Percentiles rank a stretch among this genome's conserved stretches.
These are phyloP conservation scores for Columba guinea DNA, from an alignment of 2,797 vertebrate genomes.

Conservation along the genomic window DNA sequence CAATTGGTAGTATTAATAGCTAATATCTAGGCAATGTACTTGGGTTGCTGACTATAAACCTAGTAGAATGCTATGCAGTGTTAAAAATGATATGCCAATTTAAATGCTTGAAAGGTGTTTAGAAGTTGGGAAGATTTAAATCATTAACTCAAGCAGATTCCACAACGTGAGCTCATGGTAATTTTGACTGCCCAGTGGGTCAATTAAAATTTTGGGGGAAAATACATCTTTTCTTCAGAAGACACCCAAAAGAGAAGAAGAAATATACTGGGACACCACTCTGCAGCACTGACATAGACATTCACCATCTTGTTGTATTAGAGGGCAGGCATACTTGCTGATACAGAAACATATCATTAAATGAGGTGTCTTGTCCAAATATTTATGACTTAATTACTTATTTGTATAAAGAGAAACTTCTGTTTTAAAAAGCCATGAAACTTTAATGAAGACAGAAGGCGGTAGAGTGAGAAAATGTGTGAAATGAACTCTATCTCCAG, in stretches of 20 bases:
- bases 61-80: neutral
- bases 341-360: neutral
- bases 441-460: slow-evolving; percentile 1
- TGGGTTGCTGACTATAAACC: neutral
- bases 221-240: neutral
- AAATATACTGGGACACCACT: neutral
- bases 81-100: neutral
- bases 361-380: neutral
- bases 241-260: neutral
- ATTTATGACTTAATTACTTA: slow-evolving; percentile 31
- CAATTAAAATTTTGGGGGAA: neutral
- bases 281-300: neutral
- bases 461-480: neutral
- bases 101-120: neutral
- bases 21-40: neutral
- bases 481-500: neutral
- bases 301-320: neutral
- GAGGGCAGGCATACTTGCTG: neutral
- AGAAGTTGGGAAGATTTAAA: neutral
- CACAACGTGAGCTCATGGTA: neutral
- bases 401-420: neutral
- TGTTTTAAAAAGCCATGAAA: slow-evolving; percentile 7
- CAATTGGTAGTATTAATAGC: neutral
- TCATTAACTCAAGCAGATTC: neutral
- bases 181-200: neutral